These are phyloP conservation scores for Stictonetta naevosa DNA, from an alignment of 2,113 vertebrate genomes.

Conservation along the genomic window DNA sequence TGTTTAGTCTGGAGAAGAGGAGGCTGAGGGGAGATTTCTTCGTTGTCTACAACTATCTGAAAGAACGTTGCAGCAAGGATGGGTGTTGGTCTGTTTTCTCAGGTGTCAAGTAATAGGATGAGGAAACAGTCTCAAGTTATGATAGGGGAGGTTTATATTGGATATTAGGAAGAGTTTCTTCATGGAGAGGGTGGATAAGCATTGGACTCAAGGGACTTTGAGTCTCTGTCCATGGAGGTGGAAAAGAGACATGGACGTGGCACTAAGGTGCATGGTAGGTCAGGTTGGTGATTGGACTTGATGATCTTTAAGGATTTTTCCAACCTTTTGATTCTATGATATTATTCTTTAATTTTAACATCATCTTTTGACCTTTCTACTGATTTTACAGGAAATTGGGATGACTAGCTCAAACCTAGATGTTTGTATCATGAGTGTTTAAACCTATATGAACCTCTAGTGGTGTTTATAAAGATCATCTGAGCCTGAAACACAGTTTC, in stretches of 20 bases:
- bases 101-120: not conserved
- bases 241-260: not conserved
- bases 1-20: not conserved
- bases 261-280: not conserved
- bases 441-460: not conserved
- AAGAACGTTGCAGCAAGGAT: not conserved
- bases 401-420: not conserved
- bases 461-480: not conserved
- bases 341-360: not conserved
- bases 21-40: not conserved
- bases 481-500: not conserved
- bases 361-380: not conserved
- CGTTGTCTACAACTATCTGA: not conserved
- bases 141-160: not conserved
- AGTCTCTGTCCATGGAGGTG: not conserved
- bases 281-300: not conserved
- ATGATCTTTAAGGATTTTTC: not conserved
- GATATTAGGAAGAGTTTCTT: not conserved
- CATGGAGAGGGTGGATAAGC: not conserved
- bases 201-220: not conserved
- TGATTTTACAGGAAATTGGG: not conserved
- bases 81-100: not conserved
- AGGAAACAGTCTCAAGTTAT: not conserved
- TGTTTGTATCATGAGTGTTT: not conserved
- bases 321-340: not conserved